Evolutionary conservation across 2,797 vertebrate species (phyloP).

Genomic region (Schizothorax lantsangensis): DNA sequence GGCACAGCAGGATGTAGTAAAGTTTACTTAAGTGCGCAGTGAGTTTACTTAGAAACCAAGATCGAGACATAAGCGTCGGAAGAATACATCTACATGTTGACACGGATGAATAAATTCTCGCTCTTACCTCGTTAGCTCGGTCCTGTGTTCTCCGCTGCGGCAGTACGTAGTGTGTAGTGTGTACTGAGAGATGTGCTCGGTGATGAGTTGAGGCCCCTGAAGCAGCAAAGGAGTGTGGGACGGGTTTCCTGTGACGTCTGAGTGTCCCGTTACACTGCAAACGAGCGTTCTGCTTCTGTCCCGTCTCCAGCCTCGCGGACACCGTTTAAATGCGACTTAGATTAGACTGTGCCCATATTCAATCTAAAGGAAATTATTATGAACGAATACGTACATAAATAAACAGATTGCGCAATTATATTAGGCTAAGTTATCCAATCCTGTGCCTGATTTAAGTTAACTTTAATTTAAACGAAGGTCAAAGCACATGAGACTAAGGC

Average conservation of each 20-base stretch:
- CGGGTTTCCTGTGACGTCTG: slow-evolving; percentile 84
- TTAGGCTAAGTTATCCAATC: neutral
- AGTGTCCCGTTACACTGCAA: slow-evolving; percentile 26
- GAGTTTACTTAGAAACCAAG: neutral
- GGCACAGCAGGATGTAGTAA: slow-evolving; percentile 8
- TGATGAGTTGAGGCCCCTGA: slow-evolving; percentile 15
- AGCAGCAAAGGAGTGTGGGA: slow-evolving; percentile 54
- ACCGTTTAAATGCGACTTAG: neutral
- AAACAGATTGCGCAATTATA: neutral
- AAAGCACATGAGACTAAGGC: neutral
- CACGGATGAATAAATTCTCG: neutral
- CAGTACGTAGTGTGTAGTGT: neutral
- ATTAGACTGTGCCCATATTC: too few species aligned
- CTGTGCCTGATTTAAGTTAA: neutral
- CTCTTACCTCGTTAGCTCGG: slow-evolving; percentile 16
- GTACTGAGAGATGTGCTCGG: slow-evolving; percentile 18
- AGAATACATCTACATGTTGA: neutral
- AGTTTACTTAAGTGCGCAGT: slow-evolving; percentile 24
- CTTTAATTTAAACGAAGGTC: neutral
- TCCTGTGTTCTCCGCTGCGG: slow-evolving; percentile 1
- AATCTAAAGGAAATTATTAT: neutral
- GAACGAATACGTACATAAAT: neutral
- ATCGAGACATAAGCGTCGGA: neutral
- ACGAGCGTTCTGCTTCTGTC: neutral
- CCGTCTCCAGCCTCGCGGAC: neutral